Base-by-base conservation (phyloP, 2,888 invertebrate genomes). In the Pheosia gnoma region DNA sequence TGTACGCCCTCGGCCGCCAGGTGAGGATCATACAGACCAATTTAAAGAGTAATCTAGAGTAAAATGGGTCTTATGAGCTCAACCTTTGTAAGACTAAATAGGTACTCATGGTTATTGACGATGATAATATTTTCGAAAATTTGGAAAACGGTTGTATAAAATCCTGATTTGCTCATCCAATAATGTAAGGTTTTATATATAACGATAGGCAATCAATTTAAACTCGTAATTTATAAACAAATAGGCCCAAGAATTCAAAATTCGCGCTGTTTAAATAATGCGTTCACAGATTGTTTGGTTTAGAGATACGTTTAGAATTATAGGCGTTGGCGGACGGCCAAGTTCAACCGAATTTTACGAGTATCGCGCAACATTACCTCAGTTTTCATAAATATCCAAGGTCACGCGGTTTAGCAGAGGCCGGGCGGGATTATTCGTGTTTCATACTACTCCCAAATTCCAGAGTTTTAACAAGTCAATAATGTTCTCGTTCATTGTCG, bases 1-100 rank as follows among this genome's bases (percentile, higher is more conserved):
- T 98, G 68, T 98, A 96, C 88, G 96, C 97, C 62, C 94, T 98
- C 77, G 98, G 98, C 79, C 96, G 98, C 86, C 95, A 96, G 94
- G 97, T 97, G 90, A 94, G 93, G n/a, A n/a, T n/a, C 47, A n/a
- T 39, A 39, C 39, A 39, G 39, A 5, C 39, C 39, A 39, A 6
- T 39, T 39, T 39, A 39, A 39, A 6, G 25, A 25, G 2, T 25
- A 25, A 25, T 25, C 25, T 25, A 25, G 1, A 2, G 25, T 25
- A 25, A 25, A 25, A 25, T 25, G 25, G 0, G 25, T 25, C 25
- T 25, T 25, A 25, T 25, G 25, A 25, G 25, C 25, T 25, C 25
- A 25, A 25, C 25, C 25, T 25, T 25, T 25, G 25, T 25, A 25
- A 25, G 25, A 25, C 25, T 25, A 25, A 25, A 25, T 25, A 25